Base-by-base conservation (phyloP, 2,113 vertebrate species). In the Ammodytes dubius region DNA sequence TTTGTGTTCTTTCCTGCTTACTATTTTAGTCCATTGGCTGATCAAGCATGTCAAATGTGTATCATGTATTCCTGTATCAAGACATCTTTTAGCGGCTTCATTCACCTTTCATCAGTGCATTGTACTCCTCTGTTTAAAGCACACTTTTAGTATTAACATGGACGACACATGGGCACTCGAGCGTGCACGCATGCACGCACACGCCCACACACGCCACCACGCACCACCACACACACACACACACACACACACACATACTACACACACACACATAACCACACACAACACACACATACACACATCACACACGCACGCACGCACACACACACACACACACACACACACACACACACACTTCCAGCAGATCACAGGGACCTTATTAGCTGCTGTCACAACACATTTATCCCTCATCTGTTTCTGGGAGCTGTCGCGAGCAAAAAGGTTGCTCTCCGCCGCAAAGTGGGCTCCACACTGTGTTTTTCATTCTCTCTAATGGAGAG, bases 361-460 rank as follows among this genome's bases (percentile, higher is more conserved):
- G 91, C 87, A 65, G 77, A 88, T 87, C 79, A 88, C 84, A 86
- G 85, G 77, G 92, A 94, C 91, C 87, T 91, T 94, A 95, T 96
- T 96, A 96, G 93, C 84, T 82, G 82, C 94, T 95, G 95, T 96
- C 95, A 95, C 92, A 94, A 90, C 90, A 89, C 92, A 95, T 96
- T 96, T 95, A 94, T 93, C 91, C 92, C 88, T 96, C 91, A 92
- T 96, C 90, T 77, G 90, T 96, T 95, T 95, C 88, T 91, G 84
- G 79, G 82, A 74, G 73, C 86, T 68, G 86, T 91, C 70, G 8
- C 54, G 91, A 94, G 86, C 91, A 91, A 93, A 27, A 95, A 94
- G 95, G 94, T 90, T 89, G 83, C 82, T 91, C 93, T 94, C 78
- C 88, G 13, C 86, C 88, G 82, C 91, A 90, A 94, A 90, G 82